Evolutionary conservation across 1,140 invertebrate genomes (phyloP).

Genomic region (Stegodyphus mimosarum): DNA sequence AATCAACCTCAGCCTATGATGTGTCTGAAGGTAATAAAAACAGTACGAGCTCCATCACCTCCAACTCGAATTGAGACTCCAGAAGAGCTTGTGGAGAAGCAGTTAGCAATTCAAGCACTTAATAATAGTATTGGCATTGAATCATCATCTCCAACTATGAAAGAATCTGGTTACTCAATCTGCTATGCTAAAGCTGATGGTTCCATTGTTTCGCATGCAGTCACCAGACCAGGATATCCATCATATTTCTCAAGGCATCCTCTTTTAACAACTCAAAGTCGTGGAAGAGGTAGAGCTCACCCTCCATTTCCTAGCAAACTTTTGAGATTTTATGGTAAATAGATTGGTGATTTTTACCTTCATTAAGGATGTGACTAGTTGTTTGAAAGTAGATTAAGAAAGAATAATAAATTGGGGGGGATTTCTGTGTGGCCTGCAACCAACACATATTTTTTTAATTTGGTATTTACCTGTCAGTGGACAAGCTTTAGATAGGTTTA

Average conservation of each 20-base stretch:
- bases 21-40: background rate
- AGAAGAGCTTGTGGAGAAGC: constrained; percentile 38
- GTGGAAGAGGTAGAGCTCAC: background rate
- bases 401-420: too few species aligned
- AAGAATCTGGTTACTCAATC: constrained; percentile 43
- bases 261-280: background rate
- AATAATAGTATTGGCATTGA: constrained; percentile 27
- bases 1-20: background rate
- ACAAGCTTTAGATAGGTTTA: too few species aligned
- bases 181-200: constrained; percentile 41
- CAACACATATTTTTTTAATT: too few species aligned
- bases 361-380: too few species aligned
- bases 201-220: constrained; percentile 18
- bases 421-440: too few species aligned
- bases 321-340: too few species aligned
- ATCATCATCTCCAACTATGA: background rate
- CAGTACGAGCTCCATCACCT: background rate
- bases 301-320: too few species aligned
- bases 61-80: constrained; percentile 35
- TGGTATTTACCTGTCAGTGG: too few species aligned
- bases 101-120: constrained; percentile 42
- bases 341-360: too few species aligned
- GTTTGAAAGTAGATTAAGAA: too few species aligned
- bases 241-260: background rate
- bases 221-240: constrained; percentile 12